These are phyloP conservation scores for Wasmannia auropunctata DNA, from an alignment of 1,140 invertebrate genomes.

Conservation along the genomic window DNA sequence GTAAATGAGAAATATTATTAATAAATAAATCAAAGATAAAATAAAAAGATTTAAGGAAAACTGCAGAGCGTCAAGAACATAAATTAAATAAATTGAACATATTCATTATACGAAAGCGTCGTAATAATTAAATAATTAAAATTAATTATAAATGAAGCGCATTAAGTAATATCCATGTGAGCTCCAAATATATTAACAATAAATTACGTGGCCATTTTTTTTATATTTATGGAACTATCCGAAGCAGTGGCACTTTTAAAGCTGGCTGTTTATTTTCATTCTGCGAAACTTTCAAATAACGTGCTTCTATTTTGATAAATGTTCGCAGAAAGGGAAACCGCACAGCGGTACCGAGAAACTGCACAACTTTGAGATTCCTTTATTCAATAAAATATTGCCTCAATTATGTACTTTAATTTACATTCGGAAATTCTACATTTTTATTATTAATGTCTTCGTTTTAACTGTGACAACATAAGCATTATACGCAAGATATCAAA, in stretches of 20 bases:
- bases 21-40: not conserved
- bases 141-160: not conserved
- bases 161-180: not conserved
- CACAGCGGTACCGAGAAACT: no score
- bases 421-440: not conserved
- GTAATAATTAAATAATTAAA: not conserved
- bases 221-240: not conserved
- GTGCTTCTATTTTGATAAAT: not conserved
- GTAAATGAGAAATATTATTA: not conserved
- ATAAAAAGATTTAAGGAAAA: not conserved
- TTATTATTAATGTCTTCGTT: not conserved
- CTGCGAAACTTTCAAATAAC: not conserved
- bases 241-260: not conserved
- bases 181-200: not conserved
- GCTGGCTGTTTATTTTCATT: not conserved
- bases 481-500: not conserved
- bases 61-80: not conserved
- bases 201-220: no score
- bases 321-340: not conserved
- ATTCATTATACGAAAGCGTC: not conserved
- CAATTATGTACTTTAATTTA: constrained; percentile 18
- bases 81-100: not conserved
- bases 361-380: not conserved
- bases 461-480: not conserved
- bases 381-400: not conserved